phyloP scores from a whole-genome alignment of 2,888 invertebrate genomes.

The Leucophenga maculata region DNA sequence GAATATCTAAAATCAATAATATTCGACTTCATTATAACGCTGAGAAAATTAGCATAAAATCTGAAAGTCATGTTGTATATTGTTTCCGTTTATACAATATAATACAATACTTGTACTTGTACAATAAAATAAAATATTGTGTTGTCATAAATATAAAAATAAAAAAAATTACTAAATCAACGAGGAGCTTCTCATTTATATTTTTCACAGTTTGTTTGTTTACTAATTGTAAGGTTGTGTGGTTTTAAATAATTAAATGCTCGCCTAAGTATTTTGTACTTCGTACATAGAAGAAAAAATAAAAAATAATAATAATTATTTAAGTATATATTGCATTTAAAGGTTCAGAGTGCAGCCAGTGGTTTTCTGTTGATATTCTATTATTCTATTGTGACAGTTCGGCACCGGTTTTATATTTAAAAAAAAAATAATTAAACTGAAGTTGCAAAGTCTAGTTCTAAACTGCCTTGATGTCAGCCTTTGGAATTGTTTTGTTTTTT shows the following conservation, averaged over 20 bases:
- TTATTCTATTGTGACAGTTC: neutral
- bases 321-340: neutral
- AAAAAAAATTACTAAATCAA: too few relatives aligned
- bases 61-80: neutral
- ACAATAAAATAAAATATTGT: too few relatives aligned
- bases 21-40: neutral
- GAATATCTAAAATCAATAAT: neutral
- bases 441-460: slow-evolving; percentile 15
- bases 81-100: neutral
- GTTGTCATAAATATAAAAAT: too few relatives aligned
- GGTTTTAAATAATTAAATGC: too few relatives aligned
- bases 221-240: too few relatives aligned
- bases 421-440: neutral
- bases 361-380: neutral
- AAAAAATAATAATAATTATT: neutral
- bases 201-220: too few relatives aligned
- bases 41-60: slow-evolving; percentile 4
- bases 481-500: too few relatives aligned
- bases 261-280: too few relatives aligned
- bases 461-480: too few relatives aligned
- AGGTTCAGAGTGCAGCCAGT: slow-evolving; percentile 14
- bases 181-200: too few relatives aligned
- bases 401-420: neutral
- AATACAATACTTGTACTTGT: too few relatives aligned
- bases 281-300: too few relatives aligned